Evolutionary conservation across 2,113 vertebrate genomes (phyloP).

Genomic region (Stegostoma tigrinum): DNA sequence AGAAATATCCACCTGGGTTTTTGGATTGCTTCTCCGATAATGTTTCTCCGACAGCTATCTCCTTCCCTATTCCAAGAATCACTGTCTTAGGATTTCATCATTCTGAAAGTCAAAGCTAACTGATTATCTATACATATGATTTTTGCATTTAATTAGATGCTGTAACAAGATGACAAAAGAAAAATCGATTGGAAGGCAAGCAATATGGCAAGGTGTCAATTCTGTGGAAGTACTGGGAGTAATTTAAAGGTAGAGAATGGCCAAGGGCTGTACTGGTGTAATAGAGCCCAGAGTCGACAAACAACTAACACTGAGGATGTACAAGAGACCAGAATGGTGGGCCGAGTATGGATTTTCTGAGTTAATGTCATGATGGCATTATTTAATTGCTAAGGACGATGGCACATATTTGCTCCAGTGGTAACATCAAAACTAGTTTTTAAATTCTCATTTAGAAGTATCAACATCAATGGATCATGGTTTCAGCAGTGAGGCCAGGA

Average conservation of each 20-base stretch:
- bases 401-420: no score
- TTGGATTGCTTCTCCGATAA: no score
- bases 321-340: no score
- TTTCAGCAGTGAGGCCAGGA: not conserved
- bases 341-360: no score
- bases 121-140: not conserved
- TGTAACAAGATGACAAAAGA: not conserved
- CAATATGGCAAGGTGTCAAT: not conserved
- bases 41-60: no score
- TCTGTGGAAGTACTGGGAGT: not conserved
- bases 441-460: no score
- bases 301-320: no score
- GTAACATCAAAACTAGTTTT: no score
- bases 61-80: not conserved
- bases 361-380: no score
- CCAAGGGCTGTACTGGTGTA: not conserved
- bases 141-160: no score
- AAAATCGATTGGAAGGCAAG: not conserved
- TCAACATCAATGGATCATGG: not conserved
- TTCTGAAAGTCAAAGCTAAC: not conserved
- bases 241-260: not conserved
- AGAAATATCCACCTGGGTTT: no score
- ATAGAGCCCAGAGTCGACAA: not conserved
- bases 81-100: not conserved
- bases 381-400: no score